Percentiles rank a stretch among this genome's conserved stretches.
These are phyloP conservation scores for Acrossocheilus wenchowensis DNA, from an alignment of 2,797 vertebrate species.

Conservation along the genomic window DNA sequence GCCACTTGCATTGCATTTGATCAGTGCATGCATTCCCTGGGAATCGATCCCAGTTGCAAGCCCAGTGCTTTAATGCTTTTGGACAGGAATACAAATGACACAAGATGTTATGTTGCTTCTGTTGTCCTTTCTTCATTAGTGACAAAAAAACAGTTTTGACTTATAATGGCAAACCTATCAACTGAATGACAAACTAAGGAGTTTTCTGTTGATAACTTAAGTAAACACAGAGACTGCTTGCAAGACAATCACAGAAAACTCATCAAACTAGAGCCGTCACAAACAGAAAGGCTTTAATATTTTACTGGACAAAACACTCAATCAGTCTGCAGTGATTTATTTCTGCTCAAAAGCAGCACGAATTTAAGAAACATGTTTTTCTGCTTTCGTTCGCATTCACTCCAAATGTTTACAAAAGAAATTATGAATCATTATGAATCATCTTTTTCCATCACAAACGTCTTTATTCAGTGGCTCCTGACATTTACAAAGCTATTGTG, in stretches of 20 bases:
- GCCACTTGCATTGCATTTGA: background rate
- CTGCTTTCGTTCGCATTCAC: background rate
- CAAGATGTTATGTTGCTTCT: background rate
- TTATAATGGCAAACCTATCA: background rate
- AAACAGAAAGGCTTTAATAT: background rate
- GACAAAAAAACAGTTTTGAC: background rate
- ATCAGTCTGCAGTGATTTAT: background rate
- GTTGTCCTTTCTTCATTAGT: background rate
- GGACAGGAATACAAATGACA: background rate
- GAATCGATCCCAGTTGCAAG: background rate
- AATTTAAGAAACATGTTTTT: background rate
- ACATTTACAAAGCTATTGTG: background rate
- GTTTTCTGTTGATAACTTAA: background rate
- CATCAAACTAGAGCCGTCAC: background rate
- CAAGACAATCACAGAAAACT: background rate
- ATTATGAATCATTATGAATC: slow-evolving; percentile 25
- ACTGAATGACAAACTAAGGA: background rate
- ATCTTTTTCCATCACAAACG: background rate
- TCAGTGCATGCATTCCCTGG: background rate
- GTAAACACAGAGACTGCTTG: background rate
- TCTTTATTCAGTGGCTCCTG: background rate
- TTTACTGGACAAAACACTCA: background rate
- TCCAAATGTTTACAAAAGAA: background rate
- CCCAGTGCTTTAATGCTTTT: background rate
- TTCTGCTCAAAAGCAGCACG: background rate